These are phyloP conservation scores for Andrena bicolor DNA, from an alignment of 2,888 invertebrate species.

Conservation along the genomic window DNA sequence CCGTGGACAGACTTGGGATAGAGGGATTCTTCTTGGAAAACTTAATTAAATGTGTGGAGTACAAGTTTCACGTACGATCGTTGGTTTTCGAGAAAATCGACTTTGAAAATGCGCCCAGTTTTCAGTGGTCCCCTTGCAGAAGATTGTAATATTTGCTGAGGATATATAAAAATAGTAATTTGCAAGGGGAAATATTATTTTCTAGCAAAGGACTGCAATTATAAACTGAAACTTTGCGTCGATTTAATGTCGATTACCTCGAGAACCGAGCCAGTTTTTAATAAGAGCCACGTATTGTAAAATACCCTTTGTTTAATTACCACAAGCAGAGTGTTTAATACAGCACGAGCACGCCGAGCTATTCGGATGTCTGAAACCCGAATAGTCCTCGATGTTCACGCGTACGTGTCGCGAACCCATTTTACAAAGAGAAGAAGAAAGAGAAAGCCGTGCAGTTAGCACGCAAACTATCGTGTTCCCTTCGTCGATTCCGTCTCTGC, in stretches of 20 bases:
- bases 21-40: not conserved
- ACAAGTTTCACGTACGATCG: not conserved
- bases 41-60: not conserved
- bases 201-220: too few relatives aligned
- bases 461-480: conserved; percentile 63
- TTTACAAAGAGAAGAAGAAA: conserved; percentile 64
- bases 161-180: too few relatives aligned
- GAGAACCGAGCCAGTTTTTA: too few relatives aligned
- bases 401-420: conserved; percentile 59
- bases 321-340: not conserved
- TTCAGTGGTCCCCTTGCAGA: too few relatives aligned
- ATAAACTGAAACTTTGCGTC: too few relatives aligned
- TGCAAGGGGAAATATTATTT: too few relatives aligned
- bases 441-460: conserved; percentile 75
- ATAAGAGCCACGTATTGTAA: too few relatives aligned
- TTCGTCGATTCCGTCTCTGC: conserved; percentile 28
- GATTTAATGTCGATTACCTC: too few relatives aligned
- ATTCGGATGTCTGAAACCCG: conserved; percentile 14
- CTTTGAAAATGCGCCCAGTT: not conserved
- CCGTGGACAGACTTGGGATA: too few relatives aligned
- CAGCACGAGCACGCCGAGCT: conserved; percentile 12
- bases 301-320: too few relatives aligned
- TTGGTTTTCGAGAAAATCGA: not conserved
- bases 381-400: conserved; percentile 45
- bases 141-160: too few relatives aligned